Conservation (phyloP, 2,797 vertebrate genomes). For the Mormyrops attenuatus region DNA sequence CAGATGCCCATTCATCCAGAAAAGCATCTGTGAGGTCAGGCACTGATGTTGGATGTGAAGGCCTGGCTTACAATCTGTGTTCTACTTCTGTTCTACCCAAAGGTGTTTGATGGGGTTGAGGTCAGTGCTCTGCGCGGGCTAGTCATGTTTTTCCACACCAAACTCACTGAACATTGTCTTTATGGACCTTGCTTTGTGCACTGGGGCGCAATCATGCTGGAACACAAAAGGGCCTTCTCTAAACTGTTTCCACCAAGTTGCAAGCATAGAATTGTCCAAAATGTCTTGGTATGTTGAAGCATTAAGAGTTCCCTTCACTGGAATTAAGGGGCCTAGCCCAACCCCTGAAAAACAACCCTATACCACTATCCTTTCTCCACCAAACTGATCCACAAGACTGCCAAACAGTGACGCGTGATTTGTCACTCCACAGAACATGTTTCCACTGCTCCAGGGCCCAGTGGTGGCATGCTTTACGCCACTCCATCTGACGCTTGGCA, state of each 20-base stretch:
- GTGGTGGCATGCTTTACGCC: neutral
- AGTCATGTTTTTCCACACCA: neutral
- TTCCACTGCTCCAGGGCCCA: neutral
- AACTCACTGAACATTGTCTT: neutral
- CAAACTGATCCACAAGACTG: neutral
- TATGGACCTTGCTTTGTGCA: neutral
- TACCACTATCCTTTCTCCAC: neutral
- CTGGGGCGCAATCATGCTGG: neutral
- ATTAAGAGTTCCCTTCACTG: neutral
- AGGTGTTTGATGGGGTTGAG: neutral
- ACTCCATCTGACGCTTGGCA: neutral
- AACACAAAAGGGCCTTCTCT: neutral
- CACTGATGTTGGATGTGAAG: neutral
- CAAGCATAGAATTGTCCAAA: neutral
- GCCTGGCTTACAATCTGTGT: neutral
- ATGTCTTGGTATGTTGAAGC: neutral
- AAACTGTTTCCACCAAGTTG: neutral
- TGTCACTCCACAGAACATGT: neutral
- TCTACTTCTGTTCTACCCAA: neutral
- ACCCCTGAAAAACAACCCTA: neutral
- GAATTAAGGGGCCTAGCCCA: neutral
- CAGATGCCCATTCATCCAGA: neutral
- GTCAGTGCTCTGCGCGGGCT: neutral
- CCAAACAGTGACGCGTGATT: neutral
- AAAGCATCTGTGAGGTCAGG: neutral